Conservation (phyloP, 2,797 vertebrate genomes). For the Crax fasciolata region DNA sequence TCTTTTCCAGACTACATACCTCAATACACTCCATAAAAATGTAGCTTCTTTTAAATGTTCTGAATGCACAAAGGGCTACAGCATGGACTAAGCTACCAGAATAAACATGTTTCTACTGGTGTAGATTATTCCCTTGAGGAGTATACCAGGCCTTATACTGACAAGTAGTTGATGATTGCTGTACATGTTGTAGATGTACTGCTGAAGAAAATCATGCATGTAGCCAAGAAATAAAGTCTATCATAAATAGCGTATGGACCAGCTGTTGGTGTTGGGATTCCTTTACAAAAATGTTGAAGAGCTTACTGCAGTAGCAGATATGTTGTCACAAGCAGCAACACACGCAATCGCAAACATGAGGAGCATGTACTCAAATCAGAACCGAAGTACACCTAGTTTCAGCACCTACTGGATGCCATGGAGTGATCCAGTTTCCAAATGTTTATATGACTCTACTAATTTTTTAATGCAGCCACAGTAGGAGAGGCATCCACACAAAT, state of each 20-base stretch:
- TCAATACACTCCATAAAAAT: slow-evolving; percentile 45
- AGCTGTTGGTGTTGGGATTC: neutral
- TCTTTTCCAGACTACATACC: slow-evolving; percentile 42
- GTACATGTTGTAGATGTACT: neutral
- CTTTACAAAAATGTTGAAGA: neutral
- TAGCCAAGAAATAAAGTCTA: slow-evolving; percentile 59
- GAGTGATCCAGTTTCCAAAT: slow-evolving; percentile 46
- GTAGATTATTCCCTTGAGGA: slow-evolving; percentile 3
- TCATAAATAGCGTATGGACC: slow-evolving; percentile 10
- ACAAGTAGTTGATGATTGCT: neutral
- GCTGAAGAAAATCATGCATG: neutral
- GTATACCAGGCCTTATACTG: neutral
- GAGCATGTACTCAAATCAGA: slow-evolving; percentile 51
- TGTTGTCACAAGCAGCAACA: slow-evolving; percentile 1
- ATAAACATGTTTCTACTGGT: slow-evolving; percentile 15
- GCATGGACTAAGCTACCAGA: neutral
- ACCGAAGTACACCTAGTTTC: slow-evolving; percentile 56
- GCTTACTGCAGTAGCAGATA: neutral
- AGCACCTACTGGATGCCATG: slow-evolving; percentile 25
- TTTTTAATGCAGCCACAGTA: slow-evolving; percentile 57
- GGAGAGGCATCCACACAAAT: slow-evolving; percentile 60
- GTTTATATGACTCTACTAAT: slow-evolving; percentile 39
- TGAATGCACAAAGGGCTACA: slow-evolving; percentile 3
- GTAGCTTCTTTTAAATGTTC: slow-evolving; percentile 20
- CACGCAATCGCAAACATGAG: slow-evolving; percentile 43